Evolutionary conservation across 2,888 invertebrate genomes (phyloP).

Genomic region (Ectemnius cavifrons): DNA sequence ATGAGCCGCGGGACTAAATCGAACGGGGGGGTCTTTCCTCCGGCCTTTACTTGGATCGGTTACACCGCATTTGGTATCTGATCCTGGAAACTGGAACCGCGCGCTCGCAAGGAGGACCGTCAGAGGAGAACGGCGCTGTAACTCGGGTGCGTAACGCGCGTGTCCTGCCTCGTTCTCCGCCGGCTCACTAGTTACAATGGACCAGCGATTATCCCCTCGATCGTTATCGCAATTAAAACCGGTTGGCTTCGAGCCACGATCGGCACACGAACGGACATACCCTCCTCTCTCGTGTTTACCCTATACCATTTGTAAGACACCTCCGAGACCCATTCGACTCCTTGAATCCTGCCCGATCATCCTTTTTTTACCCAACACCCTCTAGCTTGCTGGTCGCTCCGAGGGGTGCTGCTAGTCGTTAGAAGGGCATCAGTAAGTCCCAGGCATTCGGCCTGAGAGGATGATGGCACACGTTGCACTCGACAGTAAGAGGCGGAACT

Average conservation of each 20-base stretch:
- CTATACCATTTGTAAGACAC: background rate
- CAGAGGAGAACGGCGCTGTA: conserved; percentile 48
- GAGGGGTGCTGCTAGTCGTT: too few relatives aligned
- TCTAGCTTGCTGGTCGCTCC: too few relatives aligned
- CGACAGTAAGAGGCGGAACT: conserved; percentile 15
- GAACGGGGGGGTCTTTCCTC: conserved; percentile 42
- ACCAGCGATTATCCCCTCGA: conserved; percentile 42
- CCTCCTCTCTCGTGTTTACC: background rate
- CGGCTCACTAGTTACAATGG: conserved; percentile 43
- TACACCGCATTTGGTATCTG: conserved; percentile 67
- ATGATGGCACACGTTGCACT: background rate
- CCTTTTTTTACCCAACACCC: background rate
- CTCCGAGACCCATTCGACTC: background rate
- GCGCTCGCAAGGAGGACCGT: conserved; percentile 30
- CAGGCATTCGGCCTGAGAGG: too few relatives aligned
- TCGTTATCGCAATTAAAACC: conserved; percentile 58
- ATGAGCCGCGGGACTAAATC: conserved; percentile 65
- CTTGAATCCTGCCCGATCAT: background rate
- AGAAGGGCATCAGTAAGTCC: too few relatives aligned
- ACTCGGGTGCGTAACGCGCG: conserved; percentile 52
- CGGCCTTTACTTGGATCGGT: conserved; percentile 65
- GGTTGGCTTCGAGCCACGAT: conserved; percentile 31
- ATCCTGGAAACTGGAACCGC: conserved; percentile 61
- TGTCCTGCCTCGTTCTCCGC: conserved; percentile 34
- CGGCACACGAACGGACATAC: background rate